Evolutionary conservation across 2,888 invertebrate genomes (phyloP), one percentile per base, ranked within the genome.

Genomic region (Heliconius cydno): DNA sequence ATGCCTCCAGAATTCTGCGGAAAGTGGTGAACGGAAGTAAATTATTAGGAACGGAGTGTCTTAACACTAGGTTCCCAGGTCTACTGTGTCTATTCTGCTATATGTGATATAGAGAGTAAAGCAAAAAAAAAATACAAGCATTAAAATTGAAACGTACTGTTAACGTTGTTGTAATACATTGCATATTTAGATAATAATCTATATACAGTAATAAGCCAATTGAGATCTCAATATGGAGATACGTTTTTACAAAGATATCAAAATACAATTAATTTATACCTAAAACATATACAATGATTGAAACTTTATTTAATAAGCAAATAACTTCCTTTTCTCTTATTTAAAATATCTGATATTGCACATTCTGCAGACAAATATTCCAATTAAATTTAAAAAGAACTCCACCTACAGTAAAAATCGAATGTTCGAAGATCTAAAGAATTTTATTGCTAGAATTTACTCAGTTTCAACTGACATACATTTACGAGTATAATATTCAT

Each of bases 371-470:
- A n/a, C 12, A 68, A 68, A 68, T n/a, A 68, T n/a, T 68, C n/a
- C 38, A 38, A 68, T 68, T 68, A 38, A 68, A 52, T 71, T 71
- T 22, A 19, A 19, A 71, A 71, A 38, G 67, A 68, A 71, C 71
- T 10, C 38, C 38, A n/a, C 7, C n/a, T 22, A 25, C 41, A 70
- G 25, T 41, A 41, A 41, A 30, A 71, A 57, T 30, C n/a, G 52
- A 72, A 73, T 73, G n/a, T 52, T 34, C n/a, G 22, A n/a, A 73
- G 57, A 60, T 57, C 34, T 34, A 57, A 57, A 73, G 72, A 60
- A 57, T 57, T 30, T n/a, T 25, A 73, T 60, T 34, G 57, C 5
- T 46, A 46, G 46, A 5, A 0, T 46, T 1, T 15, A 15, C 46
- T 46, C 13, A 0, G 46, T 46, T n/a, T n/a, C n/a, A n/a, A n/a